Base-by-base conservation (phyloP, 2,888 invertebrate species). In the Melanotus villosus region DNA sequence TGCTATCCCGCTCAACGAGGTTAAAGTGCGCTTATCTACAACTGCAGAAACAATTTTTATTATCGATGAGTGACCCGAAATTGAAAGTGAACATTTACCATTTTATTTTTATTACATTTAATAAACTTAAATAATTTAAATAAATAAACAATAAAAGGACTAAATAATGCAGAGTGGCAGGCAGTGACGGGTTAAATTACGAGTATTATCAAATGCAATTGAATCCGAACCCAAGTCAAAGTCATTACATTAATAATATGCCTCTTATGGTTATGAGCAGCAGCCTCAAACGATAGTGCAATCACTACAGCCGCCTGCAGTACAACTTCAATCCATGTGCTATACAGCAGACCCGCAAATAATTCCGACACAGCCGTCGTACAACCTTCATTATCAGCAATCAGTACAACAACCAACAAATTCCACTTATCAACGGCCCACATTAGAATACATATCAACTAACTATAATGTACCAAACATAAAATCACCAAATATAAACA, bases 61-160 rank as follows among this genome's bases (percentile, higher is more conserved):
- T 38, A 38, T 38, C 14, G 38, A 10, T 38, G 10, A 38, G 38
- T 38, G 38, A 38, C 10, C 38, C 5, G 38, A 6, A 38, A 38
- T n/a, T 10, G 38, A 38, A 38, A 6, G 38, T 7, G 38, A 38
- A 38, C 38, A 38, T 14, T 38, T 38, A 12, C 10, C 10, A 38
- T 38, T 30, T 30, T 30, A 30, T 30, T 30, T 7, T 38, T 38
- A 38, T 38, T 14, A 38, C 38, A 14, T 38, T 3, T 38, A 38
- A n/a, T n/a, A n/a, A n/a, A 38, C 38, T 38, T 38, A 38, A 38
- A 38, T 38, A 38, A 38, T 12, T 38, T 38, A 38, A 38, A 38
- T 14, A 38, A 38, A 14, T 10, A 38, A 30, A 38, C n/a, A 38
- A 38, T 38, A 38, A 12, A 38, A 38, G 14, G 14, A 38, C 38